A percentile compares a stretch with the other conserved stretches of the same genome.
These are phyloP conservation scores for Cololabis saira DNA, from an alignment of 2,113 vertebrate species.

Conservation along the genomic window DNA sequence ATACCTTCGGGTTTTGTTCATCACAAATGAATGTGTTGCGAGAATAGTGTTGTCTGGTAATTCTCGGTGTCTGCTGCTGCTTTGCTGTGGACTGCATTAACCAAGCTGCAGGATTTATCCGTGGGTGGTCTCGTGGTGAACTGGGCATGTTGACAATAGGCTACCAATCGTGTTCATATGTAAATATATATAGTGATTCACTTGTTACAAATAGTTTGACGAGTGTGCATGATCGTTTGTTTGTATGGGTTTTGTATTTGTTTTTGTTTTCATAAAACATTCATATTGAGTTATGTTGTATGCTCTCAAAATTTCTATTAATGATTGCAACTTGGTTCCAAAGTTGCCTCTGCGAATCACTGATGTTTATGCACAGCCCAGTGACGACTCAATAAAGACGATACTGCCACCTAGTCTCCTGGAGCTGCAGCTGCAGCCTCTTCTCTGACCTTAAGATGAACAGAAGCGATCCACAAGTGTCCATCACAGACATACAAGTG, in stretches of 20 bases:
- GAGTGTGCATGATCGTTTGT: neutral
- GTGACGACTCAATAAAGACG: conserved; percentile 32
- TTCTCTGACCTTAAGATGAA: neutral
- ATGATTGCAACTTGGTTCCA: neutral
- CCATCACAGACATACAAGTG: neutral
- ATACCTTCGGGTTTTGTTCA: conserved; percentile 17
- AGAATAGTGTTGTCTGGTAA: conserved; percentile 36
- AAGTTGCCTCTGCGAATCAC: conserved; percentile 15
- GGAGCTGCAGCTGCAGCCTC: conserved; percentile 18
- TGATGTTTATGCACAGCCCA: neutral
- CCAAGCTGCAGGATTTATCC: conserved; percentile 34
- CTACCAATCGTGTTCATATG: conserved; percentile 61
- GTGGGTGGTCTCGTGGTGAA: conserved; percentile 24
- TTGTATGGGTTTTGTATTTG: conserved; percentile 21
- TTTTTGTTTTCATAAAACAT: conserved; percentile 57
- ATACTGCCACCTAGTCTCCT: conserved; percentile 48
- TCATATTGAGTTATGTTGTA: conserved; percentile 23
- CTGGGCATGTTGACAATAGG: conserved; percentile 55
- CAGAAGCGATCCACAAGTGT: neutral
- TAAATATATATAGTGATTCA: conserved; percentile 54
- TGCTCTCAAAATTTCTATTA: conserved; percentile 15
- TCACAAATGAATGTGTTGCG: conserved; percentile 35
- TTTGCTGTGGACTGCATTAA: conserved; percentile 23
- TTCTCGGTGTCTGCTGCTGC: conserved; percentile 29
- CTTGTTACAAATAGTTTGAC: too few relatives aligned